phyloP scores from a whole-genome alignment of 2,113 vertebrate species.

The Pipa parva region DNA sequence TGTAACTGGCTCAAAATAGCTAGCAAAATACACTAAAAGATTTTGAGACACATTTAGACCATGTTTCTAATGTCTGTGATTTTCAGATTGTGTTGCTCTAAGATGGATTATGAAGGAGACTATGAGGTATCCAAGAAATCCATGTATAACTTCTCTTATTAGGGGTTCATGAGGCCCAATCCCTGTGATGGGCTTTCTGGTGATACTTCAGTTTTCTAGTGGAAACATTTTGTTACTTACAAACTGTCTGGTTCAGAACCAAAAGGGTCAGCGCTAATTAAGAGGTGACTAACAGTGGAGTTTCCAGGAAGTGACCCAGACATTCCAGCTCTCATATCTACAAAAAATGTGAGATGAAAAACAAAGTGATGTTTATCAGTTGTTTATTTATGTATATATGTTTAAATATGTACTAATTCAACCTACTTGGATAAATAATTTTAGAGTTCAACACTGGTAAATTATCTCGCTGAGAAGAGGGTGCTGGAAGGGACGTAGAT shows the following conservation, averaged over 20 bases:
- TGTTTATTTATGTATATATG: neutral
- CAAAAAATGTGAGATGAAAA: slow-evolving; percentile 4
- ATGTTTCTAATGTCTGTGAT: too few species aligned
- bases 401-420: neutral
- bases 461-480: slow-evolving; percentile 75
- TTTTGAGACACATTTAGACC: too few species aligned
- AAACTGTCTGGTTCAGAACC: slow-evolving; percentile 85
- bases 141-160: too few species aligned
- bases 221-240: slow-evolving; percentile 68
- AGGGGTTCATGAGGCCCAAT: too few species aligned
- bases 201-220: too few species aligned
- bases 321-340: slow-evolving; percentile 78
- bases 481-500: slow-evolving; percentile 83
- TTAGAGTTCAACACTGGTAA: slow-evolving; percentile 84
- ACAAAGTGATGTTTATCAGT: neutral
- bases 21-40: too few species aligned
- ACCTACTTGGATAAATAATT: slow-evolving; percentile 84
- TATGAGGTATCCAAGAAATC: too few species aligned
- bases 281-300: slow-evolving; percentile 83
- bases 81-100: too few species aligned
- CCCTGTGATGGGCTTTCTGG: slow-evolving; percentile 81
- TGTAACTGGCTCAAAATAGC: too few species aligned
- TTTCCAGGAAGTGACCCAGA: slow-evolving; percentile 81
- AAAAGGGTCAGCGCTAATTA: slow-evolving; percentile 89
- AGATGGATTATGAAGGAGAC: too few species aligned